Evolutionary conservation across 2,797 vertebrate species (phyloP).

Genomic region (Eutrigla gurnardus): DNA sequence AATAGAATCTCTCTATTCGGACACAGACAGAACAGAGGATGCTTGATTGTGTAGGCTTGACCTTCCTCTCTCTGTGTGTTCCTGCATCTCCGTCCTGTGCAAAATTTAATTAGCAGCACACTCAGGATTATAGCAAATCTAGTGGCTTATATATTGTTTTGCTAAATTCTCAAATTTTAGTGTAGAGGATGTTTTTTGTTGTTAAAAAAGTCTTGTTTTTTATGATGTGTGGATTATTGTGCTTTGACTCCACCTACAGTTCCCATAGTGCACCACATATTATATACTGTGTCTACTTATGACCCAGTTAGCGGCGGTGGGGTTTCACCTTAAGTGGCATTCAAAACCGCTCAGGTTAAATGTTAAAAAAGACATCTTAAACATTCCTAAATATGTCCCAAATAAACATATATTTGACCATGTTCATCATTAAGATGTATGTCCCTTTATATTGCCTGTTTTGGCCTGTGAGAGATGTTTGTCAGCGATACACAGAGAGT

Average conservation of each 20-base stretch:
- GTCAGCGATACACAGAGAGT: constrained; percentile 44
- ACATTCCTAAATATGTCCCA: background rate
- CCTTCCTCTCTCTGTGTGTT: constrained; percentile 62
- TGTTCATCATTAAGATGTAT: background rate
- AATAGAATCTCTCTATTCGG: constrained; percentile 38
- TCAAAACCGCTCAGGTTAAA: constrained; percentile 6
- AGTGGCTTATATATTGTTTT: constrained; percentile 21
- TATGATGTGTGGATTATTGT: constrained; percentile 60
- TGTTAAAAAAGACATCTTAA: constrained; percentile 1
- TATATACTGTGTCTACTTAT: constrained; percentile 14
- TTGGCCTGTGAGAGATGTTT: constrained; percentile 37
- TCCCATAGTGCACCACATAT: constrained; percentile 69
- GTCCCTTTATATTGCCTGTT: constrained; percentile 9
- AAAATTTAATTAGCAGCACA: constrained; percentile 49
- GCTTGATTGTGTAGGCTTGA: constrained; percentile 65
- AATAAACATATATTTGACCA: background rate
- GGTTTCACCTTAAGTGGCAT: background rate
- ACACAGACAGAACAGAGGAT: constrained; percentile 62
- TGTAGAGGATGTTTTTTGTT: constrained; percentile 27
- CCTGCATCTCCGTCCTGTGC: constrained; percentile 56
- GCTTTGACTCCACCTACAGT: constrained; percentile 81
- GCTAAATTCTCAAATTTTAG: constrained; percentile 47
- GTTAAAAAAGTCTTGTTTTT: background rate
- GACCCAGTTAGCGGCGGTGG: background rate
- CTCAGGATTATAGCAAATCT: constrained; percentile 45